A percentile compares a stretch with the other conserved stretches of the same genome.
phyloP scores from a whole-genome alignment of 2,797 vertebrate genomes.

The Peromyscus eremicus region DNA sequence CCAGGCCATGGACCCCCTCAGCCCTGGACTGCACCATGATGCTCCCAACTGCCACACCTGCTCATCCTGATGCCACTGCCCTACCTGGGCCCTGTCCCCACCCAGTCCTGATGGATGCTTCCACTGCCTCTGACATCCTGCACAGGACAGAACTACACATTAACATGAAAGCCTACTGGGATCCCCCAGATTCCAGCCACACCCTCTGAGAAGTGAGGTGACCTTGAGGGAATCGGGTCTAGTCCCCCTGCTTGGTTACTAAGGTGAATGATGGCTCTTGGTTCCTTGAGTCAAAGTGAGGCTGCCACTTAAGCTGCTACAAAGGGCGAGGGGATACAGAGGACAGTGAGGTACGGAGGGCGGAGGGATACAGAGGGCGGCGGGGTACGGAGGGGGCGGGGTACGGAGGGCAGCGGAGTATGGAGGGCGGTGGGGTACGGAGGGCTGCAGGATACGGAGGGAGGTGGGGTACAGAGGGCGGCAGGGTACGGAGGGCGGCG shows the following conservation, averaged over 20 bases:
- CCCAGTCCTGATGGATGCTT: neutral
- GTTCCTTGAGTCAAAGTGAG: neutral
- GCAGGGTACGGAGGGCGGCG: neutral
- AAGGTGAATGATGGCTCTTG: neutral
- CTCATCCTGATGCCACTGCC: fast-evolving
- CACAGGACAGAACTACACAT: neutral
- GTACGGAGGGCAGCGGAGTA: neutral
- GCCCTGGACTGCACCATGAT: neutral
- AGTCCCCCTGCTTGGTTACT: neutral
- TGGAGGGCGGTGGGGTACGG: neutral
- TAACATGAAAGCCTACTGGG: neutral
- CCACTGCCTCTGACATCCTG: neutral
- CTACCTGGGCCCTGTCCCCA: neutral
- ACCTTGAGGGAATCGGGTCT: neutral
- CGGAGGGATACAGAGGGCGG: too few species aligned
- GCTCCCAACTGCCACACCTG: neutral
- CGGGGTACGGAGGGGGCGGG: neutral
- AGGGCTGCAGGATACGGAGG: neutral
- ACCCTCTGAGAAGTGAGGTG: neutral
- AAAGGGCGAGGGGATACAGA: neutral
- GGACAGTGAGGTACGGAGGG: neutral
- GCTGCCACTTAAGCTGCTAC: neutral
- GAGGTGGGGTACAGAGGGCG: neutral
- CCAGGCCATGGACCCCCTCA: neutral
- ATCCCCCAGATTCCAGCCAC: neutral